Conservation (phyloP, 2,797 vertebrate genomes). For the Centropyge bicolor region DNA sequence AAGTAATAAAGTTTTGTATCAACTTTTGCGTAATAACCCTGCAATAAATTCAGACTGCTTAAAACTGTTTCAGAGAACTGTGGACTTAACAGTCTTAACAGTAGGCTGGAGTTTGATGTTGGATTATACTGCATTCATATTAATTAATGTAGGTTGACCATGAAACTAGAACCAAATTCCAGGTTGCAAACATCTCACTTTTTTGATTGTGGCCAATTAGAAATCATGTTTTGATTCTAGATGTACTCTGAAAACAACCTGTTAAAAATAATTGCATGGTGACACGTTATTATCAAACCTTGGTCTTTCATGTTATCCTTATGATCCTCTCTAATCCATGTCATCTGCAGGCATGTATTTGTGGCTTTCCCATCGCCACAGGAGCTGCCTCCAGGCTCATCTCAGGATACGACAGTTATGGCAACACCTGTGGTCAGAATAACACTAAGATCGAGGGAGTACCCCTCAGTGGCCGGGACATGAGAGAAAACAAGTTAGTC, state of each 20-base stretch:
- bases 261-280: not conserved
- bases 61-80: not conserved
- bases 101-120: not conserved
- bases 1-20: not conserved
- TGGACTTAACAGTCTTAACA: not conserved
- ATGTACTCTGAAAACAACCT: not conserved
- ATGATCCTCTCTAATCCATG: not conserved
- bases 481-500: constrained; percentile 91
- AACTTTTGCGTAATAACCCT: not conserved
- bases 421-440: constrained; percentile 95
- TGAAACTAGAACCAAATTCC: not conserved
- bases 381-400: constrained; percentile 94
- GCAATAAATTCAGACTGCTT: not conserved
- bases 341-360: constrained; percentile 89
- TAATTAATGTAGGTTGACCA: not conserved
- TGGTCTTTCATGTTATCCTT: not conserved
- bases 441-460: constrained; percentile 91
- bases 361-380: constrained; percentile 93
- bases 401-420: constrained; percentile 97
- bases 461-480: constrained; percentile 91
- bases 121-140: not conserved
- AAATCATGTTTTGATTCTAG: not conserved
- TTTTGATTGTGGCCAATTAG: not conserved
- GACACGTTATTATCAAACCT: not conserved
- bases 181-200: no score